Base-by-base conservation (phyloP, 92 coral and sea anemone genomes). In the Zoanthus gigantus region DNA sequence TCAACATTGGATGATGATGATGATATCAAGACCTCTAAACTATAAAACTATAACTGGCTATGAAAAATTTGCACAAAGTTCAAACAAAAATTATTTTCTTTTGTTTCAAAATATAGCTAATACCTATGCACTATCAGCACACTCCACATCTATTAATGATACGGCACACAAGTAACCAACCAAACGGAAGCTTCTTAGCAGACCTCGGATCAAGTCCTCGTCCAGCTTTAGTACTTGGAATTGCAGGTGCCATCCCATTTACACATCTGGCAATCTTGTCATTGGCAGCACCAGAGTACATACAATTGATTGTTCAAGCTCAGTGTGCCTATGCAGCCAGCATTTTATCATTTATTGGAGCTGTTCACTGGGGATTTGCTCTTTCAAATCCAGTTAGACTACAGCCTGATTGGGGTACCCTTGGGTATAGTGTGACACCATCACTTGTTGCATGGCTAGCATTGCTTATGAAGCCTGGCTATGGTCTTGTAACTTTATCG, bases 331-430 rank as follows among this genome's bases (percentile, higher is more conserved):
- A 94, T 77, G 95, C 95, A 8, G 97, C 97, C 1, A 85, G 93
- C 53, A 94, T 94, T 48, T 87, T 94, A 13, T 90, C 97, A 0
- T 94, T 94, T 42, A 88, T 94, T 42, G 97, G 97, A 2, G 97
- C 97, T 12, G 52, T 94, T 61, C 97, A 94, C 85, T 94, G 97
- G 97, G 97, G 97, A 3, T 90, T 84, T 90, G 92, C 95, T 29
- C 56, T 94, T 56, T 81, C 92, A 11, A 78, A 90, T 42, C 76
- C 79, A 18, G 90, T 92, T 29, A 90, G 82, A 29, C 91, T 92
- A 0, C 83, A 82, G 50, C 93, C 90, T 18, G 77, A 88, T 80
- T 94, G 95, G 97, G 75, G 89, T 67, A 94, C 97, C 12, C 93
- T 94, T 13, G 95, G 93, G 34, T 94, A 94, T 71, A 92, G 97